Conservation (phyloP, 2,113 vertebrate genomes). For the Cromileptes altivelis region DNA sequence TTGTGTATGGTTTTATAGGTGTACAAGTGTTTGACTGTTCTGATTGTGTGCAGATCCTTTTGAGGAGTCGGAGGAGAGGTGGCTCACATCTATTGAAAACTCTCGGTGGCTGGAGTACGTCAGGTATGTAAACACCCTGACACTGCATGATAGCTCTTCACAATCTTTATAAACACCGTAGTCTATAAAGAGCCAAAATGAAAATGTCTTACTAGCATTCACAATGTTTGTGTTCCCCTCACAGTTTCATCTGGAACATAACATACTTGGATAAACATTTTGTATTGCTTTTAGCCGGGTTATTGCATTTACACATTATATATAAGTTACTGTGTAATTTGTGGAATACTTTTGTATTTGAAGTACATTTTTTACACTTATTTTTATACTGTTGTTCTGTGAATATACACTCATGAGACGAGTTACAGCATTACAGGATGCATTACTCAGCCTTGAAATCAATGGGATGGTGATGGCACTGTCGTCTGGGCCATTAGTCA, state of each 20-base stretch:
- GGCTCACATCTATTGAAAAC: conserved; percentile 93
- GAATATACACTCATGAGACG: neutral
- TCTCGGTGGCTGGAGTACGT: conserved; percentile 94
- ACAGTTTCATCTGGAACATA: neutral
- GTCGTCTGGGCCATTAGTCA: neutral
- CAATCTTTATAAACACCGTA: neutral
- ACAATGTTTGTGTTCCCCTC: neutral
- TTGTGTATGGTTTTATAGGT: neutral
- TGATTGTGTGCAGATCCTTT: conserved; percentile 85
- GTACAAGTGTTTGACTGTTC: conserved; percentile 25
- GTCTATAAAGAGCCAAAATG: neutral
- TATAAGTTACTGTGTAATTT: neutral
- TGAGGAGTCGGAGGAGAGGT: conserved; percentile 96
- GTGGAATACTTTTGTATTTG: neutral
- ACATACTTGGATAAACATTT: neutral
- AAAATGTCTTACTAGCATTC: neutral
- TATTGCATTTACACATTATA: neutral
- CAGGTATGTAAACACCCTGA: conserved; percentile 84
- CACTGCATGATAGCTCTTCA: neutral
- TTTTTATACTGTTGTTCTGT: neutral
- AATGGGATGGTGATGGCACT: neutral
- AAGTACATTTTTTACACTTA: neutral
- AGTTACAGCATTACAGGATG: no score
- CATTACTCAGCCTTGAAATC: neutral
- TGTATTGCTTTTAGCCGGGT: neutral